Conservation (phyloP, 2,888 invertebrate genomes). For the Pollenia labialis region DNA sequence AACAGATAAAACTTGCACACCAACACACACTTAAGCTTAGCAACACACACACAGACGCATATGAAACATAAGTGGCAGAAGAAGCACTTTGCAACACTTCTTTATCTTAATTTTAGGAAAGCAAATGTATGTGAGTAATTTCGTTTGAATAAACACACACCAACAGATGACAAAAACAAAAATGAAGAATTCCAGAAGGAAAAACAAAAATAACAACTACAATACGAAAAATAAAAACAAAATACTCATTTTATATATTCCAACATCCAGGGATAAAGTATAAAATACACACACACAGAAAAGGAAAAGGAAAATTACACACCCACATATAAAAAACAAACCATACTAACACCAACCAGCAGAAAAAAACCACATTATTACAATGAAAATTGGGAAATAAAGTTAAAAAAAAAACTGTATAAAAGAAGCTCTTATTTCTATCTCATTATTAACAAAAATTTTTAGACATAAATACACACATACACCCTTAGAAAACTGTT, state of each 20-base stretch:
- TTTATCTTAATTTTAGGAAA: slow-evolving; percentile 32
- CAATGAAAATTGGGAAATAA: slow-evolving; percentile 38
- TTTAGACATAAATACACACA: no score
- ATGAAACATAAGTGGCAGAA: not conserved
- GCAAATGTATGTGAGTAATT: slow-evolving; percentile 24
- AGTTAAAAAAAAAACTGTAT: slow-evolving; percentile 15
- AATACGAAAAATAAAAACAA: slow-evolving; percentile 16
- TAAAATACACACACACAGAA: not conserved
- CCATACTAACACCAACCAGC: not conserved
- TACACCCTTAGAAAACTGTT: no score
- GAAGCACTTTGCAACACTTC: not conserved
- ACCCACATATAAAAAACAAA: not conserved
- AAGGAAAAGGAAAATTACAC: not conserved
- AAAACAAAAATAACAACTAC: slow-evolving; percentile 22
- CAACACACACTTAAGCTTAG: not conserved
- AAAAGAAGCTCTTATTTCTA: slow-evolving; percentile 40
- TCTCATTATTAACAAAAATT: slow-evolving; percentile 1
- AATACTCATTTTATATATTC: slow-evolving; percentile 48
- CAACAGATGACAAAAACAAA: slow-evolving; percentile 8
- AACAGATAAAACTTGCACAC: not conserved
- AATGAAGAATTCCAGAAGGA: slow-evolving; percentile 9
- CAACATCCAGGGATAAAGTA: slow-evolving; percentile 65
- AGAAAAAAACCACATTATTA: slow-evolving; percentile 2
- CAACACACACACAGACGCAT: not conserved
- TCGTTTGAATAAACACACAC: slow-evolving; percentile 16